A percentile compares a stretch with the other conserved stretches of the same genome.
Conservation (phyloP, 2,797 vertebrate species). For the Taeniopygia guttata region DNA sequence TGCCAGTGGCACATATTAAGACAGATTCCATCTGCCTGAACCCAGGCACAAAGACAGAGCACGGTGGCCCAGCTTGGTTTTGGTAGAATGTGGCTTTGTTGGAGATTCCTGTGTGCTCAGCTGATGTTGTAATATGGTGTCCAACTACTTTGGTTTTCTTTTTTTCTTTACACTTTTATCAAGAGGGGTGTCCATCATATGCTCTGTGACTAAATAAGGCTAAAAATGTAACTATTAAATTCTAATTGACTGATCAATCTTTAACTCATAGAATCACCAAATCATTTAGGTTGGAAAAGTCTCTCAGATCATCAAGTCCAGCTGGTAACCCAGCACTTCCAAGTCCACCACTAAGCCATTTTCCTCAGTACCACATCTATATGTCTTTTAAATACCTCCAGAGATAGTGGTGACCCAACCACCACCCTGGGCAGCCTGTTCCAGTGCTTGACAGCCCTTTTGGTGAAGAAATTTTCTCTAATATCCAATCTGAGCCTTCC, state of each 20-base stretch:
- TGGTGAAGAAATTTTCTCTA: not conserved
- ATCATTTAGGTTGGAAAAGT: not conserved
- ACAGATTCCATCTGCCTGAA: not conserved
- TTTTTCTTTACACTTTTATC: not conserved
- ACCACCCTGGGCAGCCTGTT: not conserved
- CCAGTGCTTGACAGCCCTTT: not conserved
- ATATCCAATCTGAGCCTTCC: not conserved
- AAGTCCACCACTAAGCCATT: not conserved
- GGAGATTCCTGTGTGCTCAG: not conserved
- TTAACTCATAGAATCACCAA: not conserved
- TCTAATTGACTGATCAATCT: not conserved
- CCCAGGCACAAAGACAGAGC: not conserved
- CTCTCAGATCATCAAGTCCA: not conserved
- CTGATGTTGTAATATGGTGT: fast-evolving
- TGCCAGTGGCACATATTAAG: not conserved
- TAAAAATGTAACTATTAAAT: not conserved
- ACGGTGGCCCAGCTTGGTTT: not conserved
- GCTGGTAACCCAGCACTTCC: not conserved
- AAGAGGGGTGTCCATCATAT: fast-evolving
- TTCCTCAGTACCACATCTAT: not conserved
- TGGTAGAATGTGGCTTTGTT: not conserved
- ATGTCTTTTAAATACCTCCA: not conserved
- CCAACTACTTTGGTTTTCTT: not conserved
- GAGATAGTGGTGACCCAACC: not conserved
- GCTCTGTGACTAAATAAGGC: not conserved